Conservation (phyloP, 1,140 invertebrate genomes). For the Pachypsylla venusta region DNA sequence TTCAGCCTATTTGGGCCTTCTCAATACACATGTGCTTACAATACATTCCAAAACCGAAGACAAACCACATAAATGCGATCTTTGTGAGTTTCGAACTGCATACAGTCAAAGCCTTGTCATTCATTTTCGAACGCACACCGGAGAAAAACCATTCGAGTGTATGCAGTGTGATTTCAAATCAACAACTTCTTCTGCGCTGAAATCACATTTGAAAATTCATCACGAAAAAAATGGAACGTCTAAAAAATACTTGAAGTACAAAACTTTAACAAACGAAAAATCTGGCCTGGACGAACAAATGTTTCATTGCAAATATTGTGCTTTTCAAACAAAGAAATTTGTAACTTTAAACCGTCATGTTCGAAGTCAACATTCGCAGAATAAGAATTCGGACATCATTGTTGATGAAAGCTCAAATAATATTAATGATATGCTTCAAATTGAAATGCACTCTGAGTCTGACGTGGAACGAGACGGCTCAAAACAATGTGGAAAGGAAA, state of each 20-base stretch:
- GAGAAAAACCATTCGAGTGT: constrained; percentile 55
- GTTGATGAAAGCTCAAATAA: neutral
- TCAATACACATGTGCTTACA: constrained; percentile 1
- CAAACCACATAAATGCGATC: constrained; percentile 17
- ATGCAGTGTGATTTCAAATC: constrained; percentile 36
- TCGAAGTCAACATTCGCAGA: neutral
- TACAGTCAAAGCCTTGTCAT: constrained; percentile 38
- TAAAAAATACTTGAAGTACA: no score
- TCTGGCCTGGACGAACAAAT: neutral
- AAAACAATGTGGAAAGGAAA: neutral
- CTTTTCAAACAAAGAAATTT: constrained; percentile 5
- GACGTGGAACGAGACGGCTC: neutral
- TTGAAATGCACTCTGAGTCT: neutral
- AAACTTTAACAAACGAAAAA: neutral
- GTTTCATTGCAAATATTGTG: constrained; percentile 5
- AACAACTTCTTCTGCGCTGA: neutral
- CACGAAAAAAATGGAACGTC: neutral
- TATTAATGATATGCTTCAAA: neutral
- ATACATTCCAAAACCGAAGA: constrained; percentile 16
- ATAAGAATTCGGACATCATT: neutral
- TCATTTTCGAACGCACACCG: constrained; percentile 53
- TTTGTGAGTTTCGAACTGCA: constrained; percentile 35
- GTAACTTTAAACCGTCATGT: neutral
- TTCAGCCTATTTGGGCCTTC: neutral
- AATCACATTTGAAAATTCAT: neutral